Evolutionary conservation across 2,888 invertebrate genomes (phyloP), one percentile per base, ranked within the genome.

Genomic region (Agrochola circellaris): DNA sequence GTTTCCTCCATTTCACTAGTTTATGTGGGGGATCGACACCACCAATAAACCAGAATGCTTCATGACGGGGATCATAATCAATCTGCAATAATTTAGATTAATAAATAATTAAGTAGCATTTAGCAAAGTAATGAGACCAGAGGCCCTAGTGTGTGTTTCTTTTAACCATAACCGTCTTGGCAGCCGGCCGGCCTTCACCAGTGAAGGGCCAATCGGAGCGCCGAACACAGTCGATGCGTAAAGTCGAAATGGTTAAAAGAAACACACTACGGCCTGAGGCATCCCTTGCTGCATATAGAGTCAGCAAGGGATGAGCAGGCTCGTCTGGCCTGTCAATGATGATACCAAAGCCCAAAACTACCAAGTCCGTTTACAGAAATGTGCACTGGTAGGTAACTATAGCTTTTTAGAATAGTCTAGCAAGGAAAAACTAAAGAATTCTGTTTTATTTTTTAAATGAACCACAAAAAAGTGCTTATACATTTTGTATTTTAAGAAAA

Each of bases 41-140:
- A 72, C 98, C 98, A 58, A 97, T 97, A 90, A 97, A 97, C 99
- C 99, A 99, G 93, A 98, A 98, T 45, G 99, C 98, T 96, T 99
- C 98, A 88, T 98, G 97, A 34, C 98, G 97, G 7, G 99, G 98
- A 82, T 98, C 97, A 89, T 97, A 96, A 93, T 99, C 99, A 54
- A 98, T 93, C 97, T 98, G 96, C 77, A 88, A 84, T 54, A 42
- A 60, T 65, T 30, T 34, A 56, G 1, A 48, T 65, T 65, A 38
- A 65, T 78, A 15, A 58, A 71, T n/a, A 45, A 17, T 8, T 11
- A 3, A 58, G 15, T 9, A 13, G 30, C 30, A 30, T 30, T 30
- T 30, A 34, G 23, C 13, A 75, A 48, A 26, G 60, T 51, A 75
- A 51, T 75, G 13, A 48, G 23, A 58, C 26, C 20, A 38, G 34